Conservation (phyloP, 2,797 vertebrate genomes). For the Chaenodraco wilsoni region DNA sequence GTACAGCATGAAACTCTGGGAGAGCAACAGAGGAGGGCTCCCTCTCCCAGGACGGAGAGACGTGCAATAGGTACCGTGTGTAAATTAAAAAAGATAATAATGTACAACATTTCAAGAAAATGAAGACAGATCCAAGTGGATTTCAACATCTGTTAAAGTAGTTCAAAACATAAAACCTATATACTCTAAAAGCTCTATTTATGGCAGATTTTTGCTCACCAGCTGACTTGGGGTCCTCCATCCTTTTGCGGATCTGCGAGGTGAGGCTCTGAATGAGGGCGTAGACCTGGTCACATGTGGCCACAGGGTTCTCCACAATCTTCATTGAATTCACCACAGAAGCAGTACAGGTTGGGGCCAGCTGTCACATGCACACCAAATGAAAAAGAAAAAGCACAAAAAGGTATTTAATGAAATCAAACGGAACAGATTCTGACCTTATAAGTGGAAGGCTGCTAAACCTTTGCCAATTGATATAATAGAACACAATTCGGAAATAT, state of each 20-base stretch:
- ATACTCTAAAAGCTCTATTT: no score
- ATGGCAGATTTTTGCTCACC: conserved; percentile 75
- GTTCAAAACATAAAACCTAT: no score
- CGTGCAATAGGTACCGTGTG: no score
- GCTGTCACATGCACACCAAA: conserved; percentile 73
- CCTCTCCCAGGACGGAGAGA: no score
- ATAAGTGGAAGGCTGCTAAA: not conserved
- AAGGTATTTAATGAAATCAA: not conserved
- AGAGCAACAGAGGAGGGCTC: no score
- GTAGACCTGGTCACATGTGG: conserved; percentile 92
- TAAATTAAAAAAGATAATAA: no score
- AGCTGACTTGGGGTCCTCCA: conserved; percentile 95
- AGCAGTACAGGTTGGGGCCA: conserved; percentile 90
- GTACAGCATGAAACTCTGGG: no score
- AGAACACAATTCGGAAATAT: not conserved
- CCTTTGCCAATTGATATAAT: not conserved
- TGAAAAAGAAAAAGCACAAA: not conserved
- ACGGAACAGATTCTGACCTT: not conserved
- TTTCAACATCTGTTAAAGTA: no score
- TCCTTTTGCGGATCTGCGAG: conserved; percentile 90
- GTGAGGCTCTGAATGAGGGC: conserved; percentile 95
- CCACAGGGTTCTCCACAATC: conserved; percentile 92
- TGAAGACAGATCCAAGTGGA: no score
- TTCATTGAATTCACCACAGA: conserved; percentile 95
- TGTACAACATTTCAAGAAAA: no score